A percentile compares a stretch with the other conserved stretches of the same genome.
phyloP scores from a whole-genome alignment of 2,797 vertebrate species.

The Epinephelus awoara region DNA sequence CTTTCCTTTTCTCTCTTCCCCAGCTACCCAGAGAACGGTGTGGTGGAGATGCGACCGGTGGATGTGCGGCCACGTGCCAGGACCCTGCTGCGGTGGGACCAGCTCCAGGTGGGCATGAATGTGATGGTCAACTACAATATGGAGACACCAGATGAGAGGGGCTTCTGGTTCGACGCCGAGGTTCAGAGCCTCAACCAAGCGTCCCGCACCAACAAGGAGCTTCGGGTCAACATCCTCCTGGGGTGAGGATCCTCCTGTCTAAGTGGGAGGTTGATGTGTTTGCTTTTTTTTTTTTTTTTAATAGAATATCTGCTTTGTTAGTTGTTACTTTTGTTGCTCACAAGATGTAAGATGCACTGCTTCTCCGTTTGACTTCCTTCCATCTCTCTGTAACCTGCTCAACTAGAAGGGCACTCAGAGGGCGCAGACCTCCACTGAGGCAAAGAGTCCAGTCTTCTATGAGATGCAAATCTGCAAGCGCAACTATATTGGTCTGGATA shows the following conservation, averaged over 20 bases:
- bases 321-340: not conserved
- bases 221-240: slow-evolving; percentile 94
- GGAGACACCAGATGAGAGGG: slow-evolving; percentile 95
- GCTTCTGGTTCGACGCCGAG: slow-evolving; percentile 98
- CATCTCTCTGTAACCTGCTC: too few relatives aligned
- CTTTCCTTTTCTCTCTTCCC: not conserved
- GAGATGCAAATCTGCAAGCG: too few relatives aligned
- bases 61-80: slow-evolving; percentile 94
- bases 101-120: slow-evolving; percentile 91
- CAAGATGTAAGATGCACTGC: not conserved
- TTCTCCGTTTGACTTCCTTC: too few relatives aligned
- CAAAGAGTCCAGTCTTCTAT: too few relatives aligned
- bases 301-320: not conserved
- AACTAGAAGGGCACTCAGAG: too few relatives aligned
- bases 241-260: slow-evolving; percentile 84
- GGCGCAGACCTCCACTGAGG: too few relatives aligned
- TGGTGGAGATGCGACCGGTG: slow-evolving; percentile 88
- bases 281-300: not conserved
- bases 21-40: slow-evolving; percentile 95
- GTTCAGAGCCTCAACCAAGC: slow-evolving; percentile 91
- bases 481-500: too few relatives aligned
- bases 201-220: slow-evolving; percentile 97
- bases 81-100: slow-evolving; percentile 92
- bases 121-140: slow-evolving; percentile 99
- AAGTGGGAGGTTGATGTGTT: slow-evolving; percentile 23